phyloP scores from a whole-genome alignment of 30 jellyfish, hydroid and myxozoan species.

The Mastigias papua region DNA sequence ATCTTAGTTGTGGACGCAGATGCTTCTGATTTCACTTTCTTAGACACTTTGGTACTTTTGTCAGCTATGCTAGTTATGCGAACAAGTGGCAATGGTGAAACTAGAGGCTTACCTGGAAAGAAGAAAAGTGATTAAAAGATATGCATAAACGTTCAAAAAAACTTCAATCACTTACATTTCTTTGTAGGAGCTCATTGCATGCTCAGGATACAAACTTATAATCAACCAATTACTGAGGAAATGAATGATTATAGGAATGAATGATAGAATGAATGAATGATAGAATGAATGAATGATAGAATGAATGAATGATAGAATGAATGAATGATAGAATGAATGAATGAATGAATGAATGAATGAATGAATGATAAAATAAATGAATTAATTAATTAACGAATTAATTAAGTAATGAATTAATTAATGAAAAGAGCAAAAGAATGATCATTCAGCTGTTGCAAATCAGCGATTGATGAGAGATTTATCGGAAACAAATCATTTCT shows the following conservation, averaged over 20 bases:
- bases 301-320: no score
- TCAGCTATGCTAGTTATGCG: not conserved
- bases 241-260: not conserved
- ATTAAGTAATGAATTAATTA: no score
- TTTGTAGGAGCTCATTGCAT: no score
- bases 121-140: not conserved
- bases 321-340: no score
- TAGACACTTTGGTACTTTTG: not conserved
- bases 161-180: not conserved
- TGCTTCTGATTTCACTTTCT: not conserved
- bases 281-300: not conserved
- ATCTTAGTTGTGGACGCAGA: not conserved
- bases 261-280: not conserved
- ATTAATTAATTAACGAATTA: no score
- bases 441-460: no score
- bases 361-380: no score
- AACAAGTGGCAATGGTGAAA: not conserved
- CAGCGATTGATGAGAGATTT: no score
- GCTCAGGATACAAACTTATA: no score
- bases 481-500: no score
- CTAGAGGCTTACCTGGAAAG: not conserved
- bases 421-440: no score
- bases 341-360: no score
- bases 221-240: not conserved
- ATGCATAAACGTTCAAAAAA: not conserved